Percentiles rank a stretch among this genome's conserved stretches.
phyloP scores from a whole-genome alignment of 2,113 vertebrate genomes.

The Epinephelus lanceolatus region DNA sequence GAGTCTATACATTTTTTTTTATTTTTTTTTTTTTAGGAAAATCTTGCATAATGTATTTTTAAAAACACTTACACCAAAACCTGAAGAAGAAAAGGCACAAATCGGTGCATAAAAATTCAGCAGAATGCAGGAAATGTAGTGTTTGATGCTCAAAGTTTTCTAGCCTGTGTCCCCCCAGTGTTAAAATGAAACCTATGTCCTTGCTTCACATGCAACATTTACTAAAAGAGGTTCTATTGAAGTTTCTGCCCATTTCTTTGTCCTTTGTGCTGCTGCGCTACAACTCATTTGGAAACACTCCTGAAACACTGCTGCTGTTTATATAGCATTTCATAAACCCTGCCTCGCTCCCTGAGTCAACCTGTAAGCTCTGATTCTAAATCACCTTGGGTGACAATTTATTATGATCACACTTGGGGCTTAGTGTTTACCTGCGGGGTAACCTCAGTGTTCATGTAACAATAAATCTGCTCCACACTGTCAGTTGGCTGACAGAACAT shows the following conservation, averaged over 20 bases:
- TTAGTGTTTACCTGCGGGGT: conserved; percentile 40
- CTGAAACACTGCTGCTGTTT: not conserved
- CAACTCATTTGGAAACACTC: not conserved
- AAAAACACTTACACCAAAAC: too few relatives aligned
- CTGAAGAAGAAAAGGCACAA: too few relatives aligned
- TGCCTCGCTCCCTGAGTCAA: not conserved
- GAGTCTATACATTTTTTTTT: too few relatives aligned
- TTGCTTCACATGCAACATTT: too few relatives aligned
- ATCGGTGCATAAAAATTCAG: too few relatives aligned
- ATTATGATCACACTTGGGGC: conserved; percentile 18
- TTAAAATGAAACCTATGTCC: too few relatives aligned
- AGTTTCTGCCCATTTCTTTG: not conserved
- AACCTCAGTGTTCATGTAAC: conserved; percentile 44
- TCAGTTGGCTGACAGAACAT: conserved; percentile 52
- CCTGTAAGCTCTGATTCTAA: not conserved
- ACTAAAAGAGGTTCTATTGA: not conserved
- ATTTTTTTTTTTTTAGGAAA: too few relatives aligned
- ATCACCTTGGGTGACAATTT: conserved; percentile 34
- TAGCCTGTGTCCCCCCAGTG: too few relatives aligned
- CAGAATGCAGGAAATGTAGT: too few relatives aligned
- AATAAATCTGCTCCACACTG: conserved; percentile 54
- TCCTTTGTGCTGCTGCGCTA: not conserved
- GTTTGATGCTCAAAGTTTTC: too few relatives aligned
- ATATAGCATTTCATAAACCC: not conserved
- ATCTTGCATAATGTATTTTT: too few relatives aligned